Evolutionary conservation across 2,113 vertebrate species (phyloP).

Genomic region (Pagrus major): DNA sequence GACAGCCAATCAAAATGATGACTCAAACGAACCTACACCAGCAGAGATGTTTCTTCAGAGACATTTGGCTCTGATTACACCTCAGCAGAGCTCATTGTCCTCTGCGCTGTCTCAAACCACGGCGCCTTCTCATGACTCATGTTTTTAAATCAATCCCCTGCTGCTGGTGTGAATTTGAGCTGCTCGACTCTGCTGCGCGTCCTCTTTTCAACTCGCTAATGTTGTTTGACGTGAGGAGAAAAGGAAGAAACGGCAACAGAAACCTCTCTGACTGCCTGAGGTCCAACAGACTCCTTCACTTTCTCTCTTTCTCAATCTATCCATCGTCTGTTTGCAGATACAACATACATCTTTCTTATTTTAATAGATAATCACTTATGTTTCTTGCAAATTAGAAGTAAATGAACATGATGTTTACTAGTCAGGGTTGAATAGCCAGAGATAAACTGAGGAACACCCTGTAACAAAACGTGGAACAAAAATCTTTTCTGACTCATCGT

Average conservation of each 20-base stretch:
- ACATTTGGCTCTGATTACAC: slow-evolving; percentile 37
- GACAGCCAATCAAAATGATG: slow-evolving; percentile 20
- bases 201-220: background rate
- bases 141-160: background rate
- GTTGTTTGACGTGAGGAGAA: background rate
- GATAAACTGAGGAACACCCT: too few relatives aligned
- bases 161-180: slow-evolving; percentile 20
- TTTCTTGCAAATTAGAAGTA: too few relatives aligned
- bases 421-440: background rate
- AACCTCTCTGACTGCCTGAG: background rate
- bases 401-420: background rate
- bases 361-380: too few relatives aligned
- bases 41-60: slow-evolving; percentile 20
- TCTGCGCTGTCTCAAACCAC: slow-evolving; percentile 20
- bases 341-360: too few relatives aligned
- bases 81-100: slow-evolving; percentile 22
- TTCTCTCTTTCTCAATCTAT: background rate
- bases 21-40: slow-evolving; percentile 8
- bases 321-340: background rate
- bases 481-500: too few relatives aligned
- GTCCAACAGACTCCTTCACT: background rate
- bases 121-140: slow-evolving; percentile 36
- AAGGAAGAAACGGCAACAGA: background rate
- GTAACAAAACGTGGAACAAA: too few relatives aligned
- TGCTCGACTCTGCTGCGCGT: background rate